Percentiles rank a stretch among this genome's conserved stretches.
Conservation (phyloP, 2,888 invertebrate species). For the Latheticus oryzae region DNA sequence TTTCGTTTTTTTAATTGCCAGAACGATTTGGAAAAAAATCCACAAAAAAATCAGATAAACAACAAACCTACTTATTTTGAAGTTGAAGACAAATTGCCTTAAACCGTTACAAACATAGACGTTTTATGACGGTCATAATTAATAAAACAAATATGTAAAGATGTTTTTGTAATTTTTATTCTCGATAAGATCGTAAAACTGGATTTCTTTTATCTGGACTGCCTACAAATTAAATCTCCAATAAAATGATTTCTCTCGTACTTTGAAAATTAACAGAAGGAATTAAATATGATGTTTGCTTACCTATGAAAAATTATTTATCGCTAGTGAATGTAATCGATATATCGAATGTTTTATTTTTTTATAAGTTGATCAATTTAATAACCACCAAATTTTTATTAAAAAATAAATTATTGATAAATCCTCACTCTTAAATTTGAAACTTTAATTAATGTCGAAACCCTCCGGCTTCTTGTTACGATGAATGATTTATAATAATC, state of each 20-base stretch:
- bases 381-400: constrained; percentile 10
- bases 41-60: too few relatives aligned
- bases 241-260: too few relatives aligned
- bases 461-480: constrained; percentile 22
- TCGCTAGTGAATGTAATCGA: constrained; percentile 2
- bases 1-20: constrained; percentile 8
- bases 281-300: constrained; percentile 19
- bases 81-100: neutral
- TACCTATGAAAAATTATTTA: constrained; percentile 13
- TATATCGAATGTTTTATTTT: too few relatives aligned
- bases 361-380: too few relatives aligned
- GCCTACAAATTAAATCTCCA: constrained; percentile 17
- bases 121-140: constrained; percentile 13
- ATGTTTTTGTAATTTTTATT: constrained; percentile 22
- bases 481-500: constrained; percentile 26
- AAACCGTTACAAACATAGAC: neutral
- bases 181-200: constrained; percentile 20
- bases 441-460: constrained; percentile 19
- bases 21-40: too few relatives aligned
- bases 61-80: too few relatives aligned
- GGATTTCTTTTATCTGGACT: constrained; percentile 13
- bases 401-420: constrained; percentile 27
- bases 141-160: constrained; percentile 22
- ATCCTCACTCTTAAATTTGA: constrained; percentile 21
- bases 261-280: constrained; percentile 9